These are phyloP conservation scores for Phacellophora camtschatica DNA, from an alignment of 30 jellyfish, hydroid and myxozoan genomes.

Conservation along the genomic window DNA sequence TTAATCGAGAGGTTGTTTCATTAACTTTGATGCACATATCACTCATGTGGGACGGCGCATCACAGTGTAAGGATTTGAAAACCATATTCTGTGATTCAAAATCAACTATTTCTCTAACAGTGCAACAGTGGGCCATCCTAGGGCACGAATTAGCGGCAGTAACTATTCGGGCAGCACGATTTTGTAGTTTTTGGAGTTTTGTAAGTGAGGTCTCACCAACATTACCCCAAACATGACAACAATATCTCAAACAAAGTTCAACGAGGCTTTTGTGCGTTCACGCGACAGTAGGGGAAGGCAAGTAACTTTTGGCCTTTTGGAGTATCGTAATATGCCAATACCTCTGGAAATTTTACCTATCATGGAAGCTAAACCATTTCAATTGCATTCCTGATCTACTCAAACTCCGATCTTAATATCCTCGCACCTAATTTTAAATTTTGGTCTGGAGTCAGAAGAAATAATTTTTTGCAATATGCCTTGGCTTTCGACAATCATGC, in stretches of 20 bases:
- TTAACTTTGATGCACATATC: too few species aligned
- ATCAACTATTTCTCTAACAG: conserved; percentile 30
- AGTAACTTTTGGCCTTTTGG: conserved; percentile 25
- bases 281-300: conserved; percentile 52
- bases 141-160: conserved; percentile 43
- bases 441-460: too few species aligned
- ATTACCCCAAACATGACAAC: conserved; percentile 59
- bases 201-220: conserved; percentile 38
- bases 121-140: conserved; percentile 55
- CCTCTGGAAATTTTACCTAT: conserved; percentile 16
- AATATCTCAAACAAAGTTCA: conserved; percentile 21
- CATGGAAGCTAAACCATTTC: not conserved
- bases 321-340: conserved; percentile 54
- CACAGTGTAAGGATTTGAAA: conserved; percentile 20
- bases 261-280: conserved; percentile 34
- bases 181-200: conserved; percentile 33
- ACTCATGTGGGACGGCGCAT: conserved; percentile 27
- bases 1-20: too few species aligned
- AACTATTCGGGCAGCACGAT: conserved; percentile 48
- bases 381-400: too few species aligned
- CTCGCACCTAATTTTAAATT: too few species aligned
- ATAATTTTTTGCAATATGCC: too few species aligned
- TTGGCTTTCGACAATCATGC: too few species aligned
- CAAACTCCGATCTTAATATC: too few species aligned
- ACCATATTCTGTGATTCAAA: conserved; percentile 33